Percentiles rank a stretch among this genome's conserved stretches.
These are phyloP conservation scores for Branchinecta sandiegonensis DNA, from an alignment of 2,888 invertebrate species.

Conservation along the genomic window DNA sequence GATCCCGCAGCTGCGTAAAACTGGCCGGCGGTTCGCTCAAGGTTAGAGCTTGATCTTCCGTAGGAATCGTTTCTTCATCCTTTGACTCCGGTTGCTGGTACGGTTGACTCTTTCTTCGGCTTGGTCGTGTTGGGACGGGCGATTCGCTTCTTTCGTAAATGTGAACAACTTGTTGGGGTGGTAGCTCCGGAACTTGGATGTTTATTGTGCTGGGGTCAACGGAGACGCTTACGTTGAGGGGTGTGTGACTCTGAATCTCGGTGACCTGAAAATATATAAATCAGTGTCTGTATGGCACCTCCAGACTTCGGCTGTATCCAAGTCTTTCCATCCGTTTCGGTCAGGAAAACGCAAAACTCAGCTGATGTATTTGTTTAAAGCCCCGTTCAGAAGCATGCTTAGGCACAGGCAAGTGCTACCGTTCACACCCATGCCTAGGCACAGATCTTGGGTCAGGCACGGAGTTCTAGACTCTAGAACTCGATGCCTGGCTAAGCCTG, in stretches of 20 bases:
- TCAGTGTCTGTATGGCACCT: too few species aligned
- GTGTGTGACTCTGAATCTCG: background rate
- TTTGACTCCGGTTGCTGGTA: background rate
- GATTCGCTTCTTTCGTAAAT: slow-evolving; percentile 3
- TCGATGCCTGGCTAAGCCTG: too few species aligned
- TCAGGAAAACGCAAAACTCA: too few species aligned
- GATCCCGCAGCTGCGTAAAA: background rate
- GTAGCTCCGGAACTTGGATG: background rate
- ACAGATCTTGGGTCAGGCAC: too few species aligned
- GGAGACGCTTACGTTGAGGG: background rate
- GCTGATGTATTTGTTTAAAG: too few species aligned
- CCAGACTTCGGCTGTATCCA: too few species aligned
- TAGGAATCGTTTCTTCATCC: background rate
- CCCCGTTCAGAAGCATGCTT: too few species aligned
- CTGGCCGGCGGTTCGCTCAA: background rate
- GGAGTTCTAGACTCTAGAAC: too few species aligned
- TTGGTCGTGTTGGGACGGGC: background rate
- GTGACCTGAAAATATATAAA: slow-evolving; percentile 1
- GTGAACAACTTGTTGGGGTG: background rate
- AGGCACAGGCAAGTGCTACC: too few species aligned
- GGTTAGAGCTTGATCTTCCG: too few species aligned
- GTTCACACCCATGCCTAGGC: too few species aligned
- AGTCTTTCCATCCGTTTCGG: too few species aligned
- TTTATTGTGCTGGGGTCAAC: background rate
- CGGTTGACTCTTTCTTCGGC: background rate